A percentile compares a stretch with the other conserved stretches of the same genome.
These are phyloP conservation scores for Paelopatides confundens DNA, from an alignment of 53 echinoderm and acorn worm species.

Conservation along the genomic window DNA sequence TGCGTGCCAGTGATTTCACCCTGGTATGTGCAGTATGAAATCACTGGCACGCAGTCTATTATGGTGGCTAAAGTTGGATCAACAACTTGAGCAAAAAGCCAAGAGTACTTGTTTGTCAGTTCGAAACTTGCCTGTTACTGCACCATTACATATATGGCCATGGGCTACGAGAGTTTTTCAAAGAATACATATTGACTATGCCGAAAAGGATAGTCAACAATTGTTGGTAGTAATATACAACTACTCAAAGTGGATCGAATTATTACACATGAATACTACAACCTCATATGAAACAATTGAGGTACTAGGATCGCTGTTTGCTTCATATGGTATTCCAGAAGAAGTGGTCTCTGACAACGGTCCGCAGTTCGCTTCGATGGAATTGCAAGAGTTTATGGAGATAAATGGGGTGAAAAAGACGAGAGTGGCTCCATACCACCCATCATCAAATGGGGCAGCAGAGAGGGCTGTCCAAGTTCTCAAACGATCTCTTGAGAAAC, in stretches of 20 bases:
- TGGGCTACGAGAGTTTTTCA: background rate
- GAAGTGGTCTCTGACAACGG: conserved; percentile 70
- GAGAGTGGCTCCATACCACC: conserved; percentile 8
- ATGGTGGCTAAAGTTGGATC: conserved; percentile 62
- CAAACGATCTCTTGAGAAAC: background rate
- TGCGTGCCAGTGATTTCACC: too few species aligned
- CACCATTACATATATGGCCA: conserved; percentile 5
- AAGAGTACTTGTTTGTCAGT: conserved; percentile 5
- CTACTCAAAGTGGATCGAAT: conserved; percentile 55
- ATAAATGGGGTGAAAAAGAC: background rate
- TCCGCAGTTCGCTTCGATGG: conserved; percentile 62
- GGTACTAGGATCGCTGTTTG: conserved; percentile 59
- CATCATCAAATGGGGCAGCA: background rate
- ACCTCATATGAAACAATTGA: conserved; percentile 34
- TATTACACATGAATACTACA: conserved; percentile 1
- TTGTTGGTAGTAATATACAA: conserved; percentile 4
- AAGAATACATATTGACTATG: conserved; percentile 19
- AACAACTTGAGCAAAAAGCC: conserved; percentile 29
- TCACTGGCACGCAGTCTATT: conserved; percentile 50
- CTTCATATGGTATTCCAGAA: conserved; percentile 66
- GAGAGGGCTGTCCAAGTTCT: background rate
- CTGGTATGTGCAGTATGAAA: conserved; percentile 61
- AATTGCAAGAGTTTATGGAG: conserved; percentile 56
- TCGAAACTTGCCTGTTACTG: background rate
- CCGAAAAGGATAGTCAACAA: conserved; percentile 39